phyloP scores from a whole-genome alignment of 1,140 invertebrate species.

The Drosophila nigromelanica region DNA sequence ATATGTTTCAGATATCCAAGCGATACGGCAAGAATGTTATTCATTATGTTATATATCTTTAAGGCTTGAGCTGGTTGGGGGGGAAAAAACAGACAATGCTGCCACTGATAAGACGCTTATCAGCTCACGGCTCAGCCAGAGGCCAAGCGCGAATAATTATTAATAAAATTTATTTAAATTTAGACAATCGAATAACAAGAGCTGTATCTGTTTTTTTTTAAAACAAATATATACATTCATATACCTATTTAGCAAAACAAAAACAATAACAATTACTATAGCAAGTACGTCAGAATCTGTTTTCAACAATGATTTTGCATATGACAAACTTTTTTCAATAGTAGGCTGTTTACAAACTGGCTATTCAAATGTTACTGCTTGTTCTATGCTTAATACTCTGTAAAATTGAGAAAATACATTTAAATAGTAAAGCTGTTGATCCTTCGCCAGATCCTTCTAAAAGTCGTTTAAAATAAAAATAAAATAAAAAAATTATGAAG shows the following conservation, averaged over 20 bases:
- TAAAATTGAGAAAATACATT: no score
- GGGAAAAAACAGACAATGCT: background rate
- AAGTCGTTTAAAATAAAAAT: no score
- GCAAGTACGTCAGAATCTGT: conserved; percentile 61
- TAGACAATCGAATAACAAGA: conserved; percentile 48
- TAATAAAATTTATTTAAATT: conserved; percentile 57
- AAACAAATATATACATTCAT: conserved; percentile 14
- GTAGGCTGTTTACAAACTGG: no score
- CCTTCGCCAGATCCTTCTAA: no score
- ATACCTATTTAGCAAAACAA: conserved; percentile 1
- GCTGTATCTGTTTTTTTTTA: conserved; percentile 31
- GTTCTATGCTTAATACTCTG: no score
- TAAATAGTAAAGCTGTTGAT: no score
- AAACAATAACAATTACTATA: conserved; percentile 5
- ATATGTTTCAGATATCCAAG: conserved; percentile 26
- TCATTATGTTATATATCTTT: conserved; percentile 6
- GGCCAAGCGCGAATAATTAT: conserved; percentile 41
- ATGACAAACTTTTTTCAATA: no score
- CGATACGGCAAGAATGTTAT: conserved; percentile 34
- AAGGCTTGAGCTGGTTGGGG: background rate
- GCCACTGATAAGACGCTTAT: conserved; percentile 31
- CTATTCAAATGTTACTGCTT: no score
- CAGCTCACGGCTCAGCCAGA: conserved; percentile 23
- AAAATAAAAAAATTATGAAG: no score
- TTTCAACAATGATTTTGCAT: conserved; percentile 7